Base-by-base conservation (phyloP, 2,888 invertebrate species). In the Polymixis flavicincta region DNA sequence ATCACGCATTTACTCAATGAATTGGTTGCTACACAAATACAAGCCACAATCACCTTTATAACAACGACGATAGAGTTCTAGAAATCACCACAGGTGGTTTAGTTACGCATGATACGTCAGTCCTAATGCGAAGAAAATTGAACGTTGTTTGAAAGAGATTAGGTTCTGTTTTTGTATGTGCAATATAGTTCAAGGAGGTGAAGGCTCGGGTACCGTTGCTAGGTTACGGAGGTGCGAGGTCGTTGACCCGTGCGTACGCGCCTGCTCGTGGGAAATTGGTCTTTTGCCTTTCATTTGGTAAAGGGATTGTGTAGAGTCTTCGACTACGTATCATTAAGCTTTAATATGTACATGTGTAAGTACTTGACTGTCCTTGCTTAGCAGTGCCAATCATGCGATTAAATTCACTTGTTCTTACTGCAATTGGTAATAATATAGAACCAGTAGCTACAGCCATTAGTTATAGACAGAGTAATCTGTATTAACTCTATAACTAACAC, bases 181-280 rank as follows among this genome's bases (percentile, higher is more conserved):
- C 17, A 54, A 60, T 22, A 50, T 71, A 68, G 71, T 77, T 70
- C 79, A 89, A 91, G 89, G 91, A 90, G 91, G 88, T 91, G 92
- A 91, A 93, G 92, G 91, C 90, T 90, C 80, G 85, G 84, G 89
- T 92, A 90, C 93, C 93, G 93, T 93, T 93, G 92, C 90, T 91
- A 91, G 92, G 92, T 91, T 92, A 92, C 90, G 89, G 88, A 89
- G 89, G 89, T 89, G 85, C 86, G 87, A 79, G 92, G 90, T 91
- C 90, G 76, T 88, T 89, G 93, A 92, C 91, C 93, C 87, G 85
- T 90, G 93, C 92, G 93, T 91, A 88, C 88, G 90, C 92, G 92
- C 92, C 85, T 78, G 61, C 79, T 81, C 87, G 87, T 88, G 88
- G 82, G 87, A 87, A 87, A 83, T 87, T 83, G 85, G 81, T 86